These are phyloP conservation scores for Drosophila triauraria DNA, from an alignment of 1,140 invertebrate genomes.

Conservation along the genomic window DNA sequence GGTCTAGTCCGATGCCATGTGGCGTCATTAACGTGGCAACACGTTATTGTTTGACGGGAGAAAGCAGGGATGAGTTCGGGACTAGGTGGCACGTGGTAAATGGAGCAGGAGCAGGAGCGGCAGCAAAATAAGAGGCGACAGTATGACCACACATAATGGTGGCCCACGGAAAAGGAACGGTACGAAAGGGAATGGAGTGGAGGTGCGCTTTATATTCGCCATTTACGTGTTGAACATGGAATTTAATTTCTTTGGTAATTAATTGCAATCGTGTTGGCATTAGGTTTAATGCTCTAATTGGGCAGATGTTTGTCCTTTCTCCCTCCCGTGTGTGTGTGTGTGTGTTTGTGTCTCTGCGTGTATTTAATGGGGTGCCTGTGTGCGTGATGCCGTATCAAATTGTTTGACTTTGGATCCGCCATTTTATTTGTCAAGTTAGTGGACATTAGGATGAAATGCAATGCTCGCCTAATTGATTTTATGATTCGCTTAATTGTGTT, in stretches of 20 bases:
- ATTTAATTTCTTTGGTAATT: constrained; percentile 84
- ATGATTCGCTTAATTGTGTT: constrained; percentile 65
- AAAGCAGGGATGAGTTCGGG: neutral
- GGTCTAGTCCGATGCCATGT: constrained; percentile 56
- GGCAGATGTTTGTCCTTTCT: constrained; percentile 46
- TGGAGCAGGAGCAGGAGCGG: constrained; percentile 4
- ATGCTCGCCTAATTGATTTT: constrained; percentile 71
- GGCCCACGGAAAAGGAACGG: constrained; percentile 26
- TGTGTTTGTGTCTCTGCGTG: constrained; percentile 5
- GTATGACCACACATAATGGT: constrained; percentile 53
- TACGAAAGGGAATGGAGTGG: neutral
- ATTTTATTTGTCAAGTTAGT: constrained; percentile 70
- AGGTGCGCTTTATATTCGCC: constrained; percentile 63
- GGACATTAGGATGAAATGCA: constrained; percentile 62
- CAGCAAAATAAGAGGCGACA: constrained; percentile 36
- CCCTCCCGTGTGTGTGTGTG: constrained; percentile 9
- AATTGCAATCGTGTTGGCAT: constrained; percentile 83
- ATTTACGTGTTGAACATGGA: constrained; percentile 80
- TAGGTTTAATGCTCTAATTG: constrained; percentile 81
- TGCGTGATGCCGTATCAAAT: constrained; percentile 38
- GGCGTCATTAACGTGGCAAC: constrained; percentile 64
- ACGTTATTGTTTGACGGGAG: constrained; percentile 30
- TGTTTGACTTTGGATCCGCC: constrained; percentile 57
- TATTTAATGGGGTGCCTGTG: constrained; percentile 21
- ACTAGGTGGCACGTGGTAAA: neutral